phyloP scores from a whole-genome alignment of 2,113 vertebrate genomes.

The Dendrocopos noguchii region DNA sequence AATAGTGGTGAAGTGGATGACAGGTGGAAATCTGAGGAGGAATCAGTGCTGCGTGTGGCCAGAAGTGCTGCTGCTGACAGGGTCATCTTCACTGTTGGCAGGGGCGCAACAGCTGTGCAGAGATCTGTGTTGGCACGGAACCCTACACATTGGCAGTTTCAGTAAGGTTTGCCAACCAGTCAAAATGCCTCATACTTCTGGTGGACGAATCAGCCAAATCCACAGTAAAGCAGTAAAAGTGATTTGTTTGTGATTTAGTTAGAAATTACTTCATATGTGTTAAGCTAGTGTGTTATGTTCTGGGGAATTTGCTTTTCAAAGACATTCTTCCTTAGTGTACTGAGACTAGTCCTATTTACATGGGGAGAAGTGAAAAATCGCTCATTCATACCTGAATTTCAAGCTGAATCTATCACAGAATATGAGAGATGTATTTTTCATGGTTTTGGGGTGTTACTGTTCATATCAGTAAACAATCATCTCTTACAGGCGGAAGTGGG shows the following conservation, averaged over 20 bases:
- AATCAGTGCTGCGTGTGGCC: not conserved
- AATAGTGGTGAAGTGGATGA: not conserved
- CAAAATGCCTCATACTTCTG: not conserved
- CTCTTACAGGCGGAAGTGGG: not conserved
- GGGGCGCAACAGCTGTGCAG: rapidly evolving
- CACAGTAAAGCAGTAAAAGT: not conserved
- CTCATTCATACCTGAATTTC: not conserved
- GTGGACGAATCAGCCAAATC: not conserved
- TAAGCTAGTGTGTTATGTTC: not conserved
- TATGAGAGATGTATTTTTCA: not conserved
- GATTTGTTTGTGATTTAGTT: not conserved
- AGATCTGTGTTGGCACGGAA: not conserved
- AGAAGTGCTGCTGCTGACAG: not conserved
- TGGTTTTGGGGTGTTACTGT: not conserved
- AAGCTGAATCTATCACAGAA: not conserved
- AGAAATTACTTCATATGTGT: not conserved
- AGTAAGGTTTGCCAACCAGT: not conserved
- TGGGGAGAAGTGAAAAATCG: not conserved
- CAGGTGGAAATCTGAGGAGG: not conserved
- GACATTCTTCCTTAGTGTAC: not conserved
- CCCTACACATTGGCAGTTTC: not conserved
- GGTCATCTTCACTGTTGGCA: not conserved
- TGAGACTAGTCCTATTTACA: not conserved
- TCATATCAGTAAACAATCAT: not conserved
- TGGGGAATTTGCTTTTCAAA: not conserved